Percentiles rank a stretch among this genome's conserved stretches.
Evolutionary conservation across 2,888 invertebrate genomes (phyloP).

Genomic region (Deroplatys truncata): DNA sequence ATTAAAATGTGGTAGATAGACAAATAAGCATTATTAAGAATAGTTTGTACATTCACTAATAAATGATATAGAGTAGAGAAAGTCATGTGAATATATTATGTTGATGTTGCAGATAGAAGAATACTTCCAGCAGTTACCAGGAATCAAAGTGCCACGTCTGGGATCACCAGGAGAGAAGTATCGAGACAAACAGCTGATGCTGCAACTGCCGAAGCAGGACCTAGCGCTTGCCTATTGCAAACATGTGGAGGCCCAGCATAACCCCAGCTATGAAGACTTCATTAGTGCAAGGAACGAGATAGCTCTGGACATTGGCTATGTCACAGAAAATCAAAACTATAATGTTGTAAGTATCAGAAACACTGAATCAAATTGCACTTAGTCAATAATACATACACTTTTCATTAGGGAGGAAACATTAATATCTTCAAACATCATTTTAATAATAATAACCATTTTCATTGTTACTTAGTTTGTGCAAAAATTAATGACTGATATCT

Average conservation of each 20-base stretch:
- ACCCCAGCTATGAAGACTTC: constrained; percentile 87
- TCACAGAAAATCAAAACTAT: constrained; percentile 21
- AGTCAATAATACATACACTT: no score
- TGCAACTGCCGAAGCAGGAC: constrained; percentile 93
- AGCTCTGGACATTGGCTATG: constrained; percentile 83
- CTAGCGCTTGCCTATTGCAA: constrained; percentile 84
- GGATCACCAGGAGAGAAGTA: constrained; percentile 77
- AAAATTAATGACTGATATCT: no score
- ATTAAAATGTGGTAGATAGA: no score
- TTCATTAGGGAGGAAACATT: no score
- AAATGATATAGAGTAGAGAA: no score
- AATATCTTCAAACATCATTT: not conserved
- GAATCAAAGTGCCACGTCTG: constrained; percentile 67
- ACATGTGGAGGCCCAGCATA: constrained; percentile 73
- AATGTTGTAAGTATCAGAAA: constrained; percentile 19
- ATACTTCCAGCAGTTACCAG: constrained; percentile 85
- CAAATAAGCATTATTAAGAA: no score
- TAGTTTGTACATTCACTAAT: no score
- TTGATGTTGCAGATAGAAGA: constrained; percentile 71
- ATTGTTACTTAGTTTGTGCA: no score
- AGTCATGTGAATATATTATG: not conserved
- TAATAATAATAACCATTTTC: no score
- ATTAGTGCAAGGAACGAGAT: constrained; percentile 91
- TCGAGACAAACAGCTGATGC: constrained; percentile 75
- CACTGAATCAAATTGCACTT: not conserved